These are phyloP conservation scores for Pongo pygmaeus DNA, from an alignment of 2,113 vertebrate species.

Conservation along the genomic window DNA sequence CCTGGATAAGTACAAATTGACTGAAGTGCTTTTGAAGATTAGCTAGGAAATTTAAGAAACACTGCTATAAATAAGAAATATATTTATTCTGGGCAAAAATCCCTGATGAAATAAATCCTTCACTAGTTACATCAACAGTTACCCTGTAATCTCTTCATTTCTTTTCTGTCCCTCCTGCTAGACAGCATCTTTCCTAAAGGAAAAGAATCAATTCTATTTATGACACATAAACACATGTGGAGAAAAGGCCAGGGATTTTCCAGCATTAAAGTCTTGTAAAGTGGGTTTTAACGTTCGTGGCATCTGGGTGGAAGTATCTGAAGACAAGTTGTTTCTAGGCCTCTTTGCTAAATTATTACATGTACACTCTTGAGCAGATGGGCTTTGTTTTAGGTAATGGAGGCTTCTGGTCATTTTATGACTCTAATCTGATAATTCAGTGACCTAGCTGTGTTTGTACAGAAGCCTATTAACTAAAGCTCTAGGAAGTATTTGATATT, in stretches of 20 bases:
- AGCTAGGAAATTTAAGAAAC: background rate
- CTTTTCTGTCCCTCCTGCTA: accelerated
- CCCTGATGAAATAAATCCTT: background rate
- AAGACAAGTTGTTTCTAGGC: conserved; percentile 65
- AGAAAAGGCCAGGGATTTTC: background rate
- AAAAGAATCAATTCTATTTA: accelerated
- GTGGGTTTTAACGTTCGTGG: background rate
- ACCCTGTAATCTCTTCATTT: conserved; percentile 19
- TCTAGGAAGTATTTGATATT: conserved; percentile 23
- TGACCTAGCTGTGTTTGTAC: conserved; percentile 37
- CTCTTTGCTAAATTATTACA: conserved; percentile 4
- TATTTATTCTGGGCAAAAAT: conserved; percentile 26
- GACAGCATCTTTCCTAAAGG: accelerated
- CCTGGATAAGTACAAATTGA: background rate
- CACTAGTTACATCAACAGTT: background rate
- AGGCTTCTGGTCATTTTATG: conserved; percentile 54
- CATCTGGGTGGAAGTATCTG: conserved; percentile 32
- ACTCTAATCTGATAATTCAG: conserved; percentile 52
- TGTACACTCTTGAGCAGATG: background rate
- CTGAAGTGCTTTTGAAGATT: background rate
- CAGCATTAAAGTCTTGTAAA: background rate
- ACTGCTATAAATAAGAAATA: background rate
- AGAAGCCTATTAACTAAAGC: conserved; percentile 64
- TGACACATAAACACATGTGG: background rate
- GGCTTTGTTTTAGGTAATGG: conserved; percentile 44